Evolutionary conservation across 2,797 vertebrate species (phyloP).

Genomic region (Ctenopoma kingsleyae): DNA sequence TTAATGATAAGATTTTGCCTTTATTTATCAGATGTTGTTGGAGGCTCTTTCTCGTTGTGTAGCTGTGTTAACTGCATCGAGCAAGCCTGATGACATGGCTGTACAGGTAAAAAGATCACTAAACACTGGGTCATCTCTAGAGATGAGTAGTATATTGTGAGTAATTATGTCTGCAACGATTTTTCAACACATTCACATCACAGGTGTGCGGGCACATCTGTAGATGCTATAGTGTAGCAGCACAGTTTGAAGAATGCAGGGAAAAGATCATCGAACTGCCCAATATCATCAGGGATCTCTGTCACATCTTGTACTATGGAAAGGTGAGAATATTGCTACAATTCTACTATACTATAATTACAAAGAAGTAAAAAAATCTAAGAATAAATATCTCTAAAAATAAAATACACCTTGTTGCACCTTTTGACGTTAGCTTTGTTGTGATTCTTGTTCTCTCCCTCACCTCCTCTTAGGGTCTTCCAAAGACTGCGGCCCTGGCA

Average conservation of each 20-base stretch:
- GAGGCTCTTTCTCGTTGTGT: constrained; percentile 96
- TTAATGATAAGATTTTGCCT: not conserved
- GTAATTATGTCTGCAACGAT: not conserved
- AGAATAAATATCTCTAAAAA: no score
- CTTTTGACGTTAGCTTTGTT: not conserved
- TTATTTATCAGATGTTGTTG: constrained; percentile 87
- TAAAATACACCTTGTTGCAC: no score
- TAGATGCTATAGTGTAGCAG: constrained; percentile 96
- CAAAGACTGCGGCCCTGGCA: constrained; percentile 90
- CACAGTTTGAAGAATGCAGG: constrained; percentile 98
- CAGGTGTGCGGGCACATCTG: constrained; percentile 98
- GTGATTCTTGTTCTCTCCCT: constrained; percentile 8
- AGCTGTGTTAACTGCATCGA: constrained; percentile 92
- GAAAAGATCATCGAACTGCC: constrained; percentile 98
- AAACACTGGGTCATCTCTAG: not conserved
- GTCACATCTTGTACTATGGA: constrained; percentile 94
- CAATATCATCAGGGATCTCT: constrained; percentile 95
- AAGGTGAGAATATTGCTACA: constrained; percentile 84
- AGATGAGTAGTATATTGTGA: not conserved
- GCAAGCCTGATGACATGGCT: constrained; percentile 95
- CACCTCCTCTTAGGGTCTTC: constrained; percentile 85
- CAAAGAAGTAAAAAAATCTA: no score
- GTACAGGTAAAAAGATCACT: constrained; percentile 88
- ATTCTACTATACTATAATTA: no score
- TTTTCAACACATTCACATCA: not conserved